phyloP scores from a whole-genome alignment of 2,888 invertebrate species.

The Trissonchulus latispiculum region DNA sequence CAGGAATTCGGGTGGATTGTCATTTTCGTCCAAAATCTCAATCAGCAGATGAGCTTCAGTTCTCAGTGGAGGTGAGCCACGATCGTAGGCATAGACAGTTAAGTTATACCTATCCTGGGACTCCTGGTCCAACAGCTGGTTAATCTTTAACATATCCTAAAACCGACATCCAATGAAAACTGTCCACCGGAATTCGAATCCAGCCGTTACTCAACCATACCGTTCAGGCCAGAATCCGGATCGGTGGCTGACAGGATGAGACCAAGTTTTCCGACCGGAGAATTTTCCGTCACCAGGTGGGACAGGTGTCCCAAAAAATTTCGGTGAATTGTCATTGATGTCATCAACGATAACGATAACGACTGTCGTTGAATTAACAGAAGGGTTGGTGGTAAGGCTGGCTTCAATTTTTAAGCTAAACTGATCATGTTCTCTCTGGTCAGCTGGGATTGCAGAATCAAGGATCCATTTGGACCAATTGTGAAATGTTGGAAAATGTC shows the following conservation, averaged over 20 bases:
- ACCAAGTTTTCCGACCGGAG: not conserved
- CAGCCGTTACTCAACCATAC: constrained; percentile 75
- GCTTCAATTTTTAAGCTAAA: not conserved
- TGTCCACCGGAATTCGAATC: constrained; percentile 50
- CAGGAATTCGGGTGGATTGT: constrained; percentile 77
- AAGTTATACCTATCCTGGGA: constrained; percentile 63
- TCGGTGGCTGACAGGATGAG: not conserved
- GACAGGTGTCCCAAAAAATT: constrained; percentile 68
- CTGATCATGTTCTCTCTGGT: not conserved
- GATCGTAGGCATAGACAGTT: constrained; percentile 68
- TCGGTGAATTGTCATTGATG: constrained; percentile 91
- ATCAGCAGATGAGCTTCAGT: constrained; percentile 62
- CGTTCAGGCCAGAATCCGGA: constrained; percentile 47
- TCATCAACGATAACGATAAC: constrained; percentile 73
- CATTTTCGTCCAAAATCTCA: constrained; percentile 72
- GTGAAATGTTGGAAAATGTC: not conserved
- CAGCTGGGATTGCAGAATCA: not conserved
- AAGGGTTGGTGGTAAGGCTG: not conserved
- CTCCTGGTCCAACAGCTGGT: constrained; percentile 75
- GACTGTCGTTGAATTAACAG: constrained; percentile 52
- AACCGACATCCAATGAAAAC: constrained; percentile 73
- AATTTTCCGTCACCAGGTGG: constrained; percentile 51
- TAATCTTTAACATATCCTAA: constrained; percentile 73
- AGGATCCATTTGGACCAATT: not conserved
- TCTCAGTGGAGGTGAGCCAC: constrained; percentile 68